Evolutionary conservation across 2,797 vertebrate genomes (phyloP).

Genomic region (Hyperoplus immaculatus): DNA sequence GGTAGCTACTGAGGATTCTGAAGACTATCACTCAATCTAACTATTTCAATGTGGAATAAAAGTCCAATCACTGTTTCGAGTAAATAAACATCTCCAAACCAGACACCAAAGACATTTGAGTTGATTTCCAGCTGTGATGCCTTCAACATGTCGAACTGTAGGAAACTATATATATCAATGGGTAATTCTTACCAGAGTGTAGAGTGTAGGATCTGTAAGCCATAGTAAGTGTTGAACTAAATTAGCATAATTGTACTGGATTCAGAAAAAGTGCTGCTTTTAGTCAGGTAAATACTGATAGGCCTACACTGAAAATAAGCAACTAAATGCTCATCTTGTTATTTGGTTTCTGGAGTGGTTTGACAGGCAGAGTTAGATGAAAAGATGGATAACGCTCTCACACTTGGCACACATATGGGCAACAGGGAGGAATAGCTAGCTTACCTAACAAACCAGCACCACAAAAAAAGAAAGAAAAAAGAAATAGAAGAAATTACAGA

Average conservation of each 20-base stretch:
- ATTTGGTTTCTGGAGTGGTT: too few species aligned
- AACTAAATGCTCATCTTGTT: not conserved
- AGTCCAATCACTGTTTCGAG: not conserved
- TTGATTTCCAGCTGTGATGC: conserved; percentile 9
- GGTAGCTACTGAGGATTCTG: conserved; percentile 12
- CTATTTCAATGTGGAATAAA: conserved; percentile 4
- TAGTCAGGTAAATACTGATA: not conserved
- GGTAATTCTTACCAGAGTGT: not conserved
- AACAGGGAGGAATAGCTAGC: not conserved
- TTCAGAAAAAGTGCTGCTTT: conserved; percentile 22
- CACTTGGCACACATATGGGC: not conserved
- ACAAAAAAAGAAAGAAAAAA: too few species aligned
- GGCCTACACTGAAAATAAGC: not conserved
- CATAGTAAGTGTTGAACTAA: not conserved
- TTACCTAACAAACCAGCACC: not conserved
- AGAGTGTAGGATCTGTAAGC: not conserved
- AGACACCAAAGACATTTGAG: not conserved
- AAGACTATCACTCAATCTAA: conserved; percentile 1
- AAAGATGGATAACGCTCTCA: not conserved
- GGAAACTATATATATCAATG: not conserved
- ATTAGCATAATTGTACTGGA: conserved; percentile 10
- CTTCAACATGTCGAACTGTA: not conserved
- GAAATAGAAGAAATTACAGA: too few species aligned
- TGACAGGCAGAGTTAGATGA: not conserved
- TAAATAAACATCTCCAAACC: conserved; percentile 4